Conservation (phyloP, 2,888 invertebrate genomes). For the Euzetes globulus region DNA sequence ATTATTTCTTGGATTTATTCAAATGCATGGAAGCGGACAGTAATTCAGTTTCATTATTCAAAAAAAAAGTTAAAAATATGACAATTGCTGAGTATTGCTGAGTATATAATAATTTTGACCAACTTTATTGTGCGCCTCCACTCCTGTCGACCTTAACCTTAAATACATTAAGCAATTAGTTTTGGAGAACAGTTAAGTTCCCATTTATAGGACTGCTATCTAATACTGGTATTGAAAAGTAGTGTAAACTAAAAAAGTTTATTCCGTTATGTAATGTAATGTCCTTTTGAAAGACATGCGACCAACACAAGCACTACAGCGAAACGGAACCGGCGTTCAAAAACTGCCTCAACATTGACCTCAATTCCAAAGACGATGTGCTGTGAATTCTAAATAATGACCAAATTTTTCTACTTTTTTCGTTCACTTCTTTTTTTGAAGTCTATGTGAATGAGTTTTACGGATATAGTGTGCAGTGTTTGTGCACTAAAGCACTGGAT, state of each 20-base stretch:
- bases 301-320: constrained; percentile 2
- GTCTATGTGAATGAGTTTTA: constrained; percentile 4
- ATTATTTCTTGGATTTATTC: background rate
- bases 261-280: constrained; percentile 12
- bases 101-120: background rate
- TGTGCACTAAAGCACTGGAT: constrained; percentile 2
- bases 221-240: constrained; percentile 1
- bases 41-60: background rate
- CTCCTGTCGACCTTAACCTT: constrained; percentile 9
- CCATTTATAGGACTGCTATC: constrained; percentile 19
- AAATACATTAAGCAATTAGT: constrained; percentile 24
- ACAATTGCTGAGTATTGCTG: background rate
- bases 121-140: background rate
- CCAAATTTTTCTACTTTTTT: background rate
- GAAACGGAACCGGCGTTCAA: constrained; percentile 30
- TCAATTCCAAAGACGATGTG: constrained; percentile 17
- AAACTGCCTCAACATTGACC: constrained; percentile 27
- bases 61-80: background rate
- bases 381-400: constrained; percentile 27
- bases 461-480: background rate
- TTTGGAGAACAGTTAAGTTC: constrained; percentile 27
- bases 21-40: background rate
- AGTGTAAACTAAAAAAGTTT: background rate
- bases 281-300: constrained; percentile 26
- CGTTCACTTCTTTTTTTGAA: background rate